Evolutionary conservation across 2,888 invertebrate genomes (phyloP).

Genomic region (Ormyrus rosae): DNA sequence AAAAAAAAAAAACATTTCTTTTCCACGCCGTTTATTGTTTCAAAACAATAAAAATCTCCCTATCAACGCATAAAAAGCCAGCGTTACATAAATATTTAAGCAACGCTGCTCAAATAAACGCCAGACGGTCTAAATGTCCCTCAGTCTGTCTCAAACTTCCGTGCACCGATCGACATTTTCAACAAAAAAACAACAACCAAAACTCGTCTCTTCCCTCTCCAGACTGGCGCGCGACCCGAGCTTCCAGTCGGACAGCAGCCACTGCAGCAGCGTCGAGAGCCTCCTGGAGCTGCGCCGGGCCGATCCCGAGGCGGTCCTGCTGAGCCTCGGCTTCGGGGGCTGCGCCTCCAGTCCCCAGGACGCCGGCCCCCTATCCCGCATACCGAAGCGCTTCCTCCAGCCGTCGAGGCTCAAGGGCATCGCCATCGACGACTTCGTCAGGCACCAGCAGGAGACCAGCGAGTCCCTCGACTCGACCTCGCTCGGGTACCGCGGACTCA

Average conservation of each 20-base stretch:
- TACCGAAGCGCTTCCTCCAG: constrained; percentile 89
- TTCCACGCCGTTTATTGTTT: too few species aligned
- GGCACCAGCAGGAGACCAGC: constrained; percentile 84
- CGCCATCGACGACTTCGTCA: constrained; percentile 85
- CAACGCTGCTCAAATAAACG: too few species aligned
- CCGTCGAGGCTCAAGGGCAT: constrained; percentile 89
- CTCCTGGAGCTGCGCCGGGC: constrained; percentile 89
- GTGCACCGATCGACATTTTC: too few species aligned
- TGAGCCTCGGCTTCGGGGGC: constrained; percentile 89
- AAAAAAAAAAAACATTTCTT: too few species aligned
- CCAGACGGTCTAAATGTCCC: too few species aligned
- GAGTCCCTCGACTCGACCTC: constrained; percentile 86
- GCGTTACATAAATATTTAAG: too few species aligned
- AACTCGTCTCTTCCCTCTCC: constrained; percentile 20
- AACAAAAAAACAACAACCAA: too few species aligned
- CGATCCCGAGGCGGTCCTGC: constrained; percentile 92
- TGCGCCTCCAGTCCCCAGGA: constrained; percentile 81
- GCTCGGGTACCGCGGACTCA: constrained; percentile 86
- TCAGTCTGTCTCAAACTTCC: too few species aligned
- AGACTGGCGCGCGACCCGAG: constrained; percentile 72
- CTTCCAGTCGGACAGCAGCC: constrained; percentile 78
- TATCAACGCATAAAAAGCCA: too few species aligned
- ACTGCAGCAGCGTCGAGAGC: constrained; percentile 88
- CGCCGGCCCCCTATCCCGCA: constrained; percentile 80
- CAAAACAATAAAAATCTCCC: too few species aligned